Conservation (phyloP, 2,888 invertebrate genomes). For the Xanthia togata region DNA sequence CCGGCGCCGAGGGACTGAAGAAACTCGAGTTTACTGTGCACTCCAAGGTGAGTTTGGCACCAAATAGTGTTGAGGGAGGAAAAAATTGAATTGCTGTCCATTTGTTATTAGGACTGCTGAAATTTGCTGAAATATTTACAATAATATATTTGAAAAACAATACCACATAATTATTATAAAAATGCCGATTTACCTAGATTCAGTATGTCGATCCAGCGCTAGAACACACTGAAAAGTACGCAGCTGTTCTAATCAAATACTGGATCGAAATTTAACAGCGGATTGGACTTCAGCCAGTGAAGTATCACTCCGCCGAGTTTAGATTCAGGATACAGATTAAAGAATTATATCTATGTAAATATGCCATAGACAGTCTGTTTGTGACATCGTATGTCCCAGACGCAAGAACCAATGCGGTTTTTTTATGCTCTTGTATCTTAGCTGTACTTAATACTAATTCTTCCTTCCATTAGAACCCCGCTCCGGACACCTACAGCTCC, state of each 20-base stretch:
- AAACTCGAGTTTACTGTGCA: constrained; percentile 86
- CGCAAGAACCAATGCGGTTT: background rate
- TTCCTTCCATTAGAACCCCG: constrained; percentile 7
- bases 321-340: background rate
- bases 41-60: constrained; percentile 79
- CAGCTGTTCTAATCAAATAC: background rate
- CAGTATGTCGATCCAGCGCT: background rate
- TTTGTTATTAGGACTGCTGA: background rate
- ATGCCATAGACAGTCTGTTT: background rate
- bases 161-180: too few species aligned
- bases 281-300: too few species aligned
- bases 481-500: constrained; percentile 16
- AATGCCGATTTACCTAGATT: background rate
- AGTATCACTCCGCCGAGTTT: background rate
- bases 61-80: too few species aligned
- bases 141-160: background rate
- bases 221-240: background rate
- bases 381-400: background rate
- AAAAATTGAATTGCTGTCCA: background rate
- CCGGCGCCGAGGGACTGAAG: constrained; percentile 88
- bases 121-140: background rate
- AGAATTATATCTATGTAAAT: background rate
- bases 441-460: background rate
- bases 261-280: too few species aligned
- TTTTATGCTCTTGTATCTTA: background rate